Evolutionary conservation across 2,113 vertebrate genomes (phyloP).

Genomic region (Tiliqua scincoides): DNA sequence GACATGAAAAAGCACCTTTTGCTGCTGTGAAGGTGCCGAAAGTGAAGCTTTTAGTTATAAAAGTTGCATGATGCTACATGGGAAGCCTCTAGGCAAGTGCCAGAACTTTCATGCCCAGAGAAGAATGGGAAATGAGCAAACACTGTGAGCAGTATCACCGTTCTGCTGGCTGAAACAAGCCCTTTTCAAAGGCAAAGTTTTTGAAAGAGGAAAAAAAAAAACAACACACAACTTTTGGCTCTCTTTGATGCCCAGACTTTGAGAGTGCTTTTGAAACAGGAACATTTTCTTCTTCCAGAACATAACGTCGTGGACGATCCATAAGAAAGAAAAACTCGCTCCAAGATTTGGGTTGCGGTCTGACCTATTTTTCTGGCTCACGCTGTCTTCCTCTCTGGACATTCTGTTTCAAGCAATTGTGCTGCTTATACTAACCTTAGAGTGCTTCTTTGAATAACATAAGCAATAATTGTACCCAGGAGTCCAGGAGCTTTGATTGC

Average conservation of each 20-base stretch:
- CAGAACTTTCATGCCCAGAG: background rate
- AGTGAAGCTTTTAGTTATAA: conserved; percentile 3
- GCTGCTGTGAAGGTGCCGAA: background rate
- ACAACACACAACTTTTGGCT: background rate
- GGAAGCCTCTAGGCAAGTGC: background rate
- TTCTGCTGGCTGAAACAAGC: background rate
- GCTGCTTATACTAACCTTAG: background rate
- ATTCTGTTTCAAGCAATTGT: background rate
- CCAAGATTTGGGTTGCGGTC: background rate
- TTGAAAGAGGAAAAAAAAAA: background rate
- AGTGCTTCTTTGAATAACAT: background rate
- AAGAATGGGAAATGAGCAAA: background rate
- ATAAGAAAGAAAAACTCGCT: rapidly evolving
- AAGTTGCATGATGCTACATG: background rate
- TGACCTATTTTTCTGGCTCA: background rate
- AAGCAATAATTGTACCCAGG: background rate
- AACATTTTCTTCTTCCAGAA: background rate
- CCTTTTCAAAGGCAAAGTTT: background rate
- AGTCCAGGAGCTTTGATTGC: background rate
- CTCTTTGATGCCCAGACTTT: background rate
- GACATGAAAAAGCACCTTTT: background rate
- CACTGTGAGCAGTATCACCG: background rate
- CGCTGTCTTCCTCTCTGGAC: background rate
- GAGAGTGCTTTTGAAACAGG: background rate
- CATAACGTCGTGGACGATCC: background rate